Conservation (phyloP, 2,113 vertebrate genomes). For the Ammospiza nelsoni region DNA sequence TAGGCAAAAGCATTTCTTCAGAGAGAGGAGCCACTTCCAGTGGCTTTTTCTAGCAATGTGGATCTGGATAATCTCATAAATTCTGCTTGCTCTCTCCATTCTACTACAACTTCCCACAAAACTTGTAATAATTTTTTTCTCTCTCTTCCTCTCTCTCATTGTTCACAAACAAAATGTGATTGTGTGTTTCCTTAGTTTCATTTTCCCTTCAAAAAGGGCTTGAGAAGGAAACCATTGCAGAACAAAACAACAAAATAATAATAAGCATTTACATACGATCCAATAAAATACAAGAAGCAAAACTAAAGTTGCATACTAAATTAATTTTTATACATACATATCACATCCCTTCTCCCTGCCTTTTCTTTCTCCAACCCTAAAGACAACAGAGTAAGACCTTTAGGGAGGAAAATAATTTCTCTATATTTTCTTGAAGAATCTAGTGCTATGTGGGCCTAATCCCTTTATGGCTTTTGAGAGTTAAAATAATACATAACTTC, state of each 20-base stretch:
- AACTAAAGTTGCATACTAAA: background rate
- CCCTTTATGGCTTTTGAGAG: background rate
- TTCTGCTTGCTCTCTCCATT: background rate
- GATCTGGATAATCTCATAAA: background rate
- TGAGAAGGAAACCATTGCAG: background rate
- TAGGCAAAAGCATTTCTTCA: background rate
- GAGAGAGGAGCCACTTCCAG: background rate
- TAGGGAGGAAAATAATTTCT: background rate
- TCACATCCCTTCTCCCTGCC: background rate
- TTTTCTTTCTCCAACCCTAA: background rate
- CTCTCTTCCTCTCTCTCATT: background rate
- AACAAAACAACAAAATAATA: background rate
- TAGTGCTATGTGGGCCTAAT: background rate
- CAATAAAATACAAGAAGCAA: background rate
- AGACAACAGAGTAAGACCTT: background rate
- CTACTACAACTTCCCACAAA: background rate
- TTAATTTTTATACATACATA: background rate
- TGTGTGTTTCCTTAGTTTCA: background rate
- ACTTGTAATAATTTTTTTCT: background rate
- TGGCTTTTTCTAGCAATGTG: background rate
- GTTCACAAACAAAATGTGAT: background rate
- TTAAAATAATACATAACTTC: conserved; percentile 23
- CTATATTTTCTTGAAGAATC: background rate
- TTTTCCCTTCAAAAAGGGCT: background rate
- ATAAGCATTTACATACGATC: background rate